These are phyloP conservation scores for Pogonophryne albipinna DNA, from an alignment of 2,797 vertebrate species.

Conservation along the genomic window DNA sequence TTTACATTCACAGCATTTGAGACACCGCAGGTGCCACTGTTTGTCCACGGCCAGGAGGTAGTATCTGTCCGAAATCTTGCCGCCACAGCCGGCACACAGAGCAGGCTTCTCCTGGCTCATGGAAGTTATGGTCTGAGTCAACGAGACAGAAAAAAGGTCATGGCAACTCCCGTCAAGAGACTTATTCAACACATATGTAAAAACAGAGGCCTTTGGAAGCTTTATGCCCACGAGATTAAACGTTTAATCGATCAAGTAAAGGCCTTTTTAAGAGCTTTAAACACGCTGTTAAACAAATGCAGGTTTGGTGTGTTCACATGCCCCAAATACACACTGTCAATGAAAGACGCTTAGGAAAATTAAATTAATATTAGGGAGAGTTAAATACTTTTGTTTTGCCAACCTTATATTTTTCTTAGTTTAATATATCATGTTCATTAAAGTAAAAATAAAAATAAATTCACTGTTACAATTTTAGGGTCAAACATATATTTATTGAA, in stretches of 20 bases:
- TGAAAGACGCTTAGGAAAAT: not conserved
- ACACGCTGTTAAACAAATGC: not conserved
- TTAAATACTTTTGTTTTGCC: not conserved
- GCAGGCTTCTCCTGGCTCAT: constrained; percentile 98
- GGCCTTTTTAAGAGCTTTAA: constrained; percentile 16
- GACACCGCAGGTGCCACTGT: constrained; percentile 98
- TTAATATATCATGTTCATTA: not conserved
- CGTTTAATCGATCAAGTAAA: not conserved
- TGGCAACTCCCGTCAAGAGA: not conserved
- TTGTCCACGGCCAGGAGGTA: constrained; percentile 99
- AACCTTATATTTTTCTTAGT: not conserved
- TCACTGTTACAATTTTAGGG: not conserved
- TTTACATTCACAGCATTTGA: constrained; percentile 99
- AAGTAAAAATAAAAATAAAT: not conserved
- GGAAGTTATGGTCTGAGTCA: constrained; percentile 92
- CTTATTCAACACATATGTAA: not conserved
- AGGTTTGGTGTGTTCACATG: constrained; percentile 5
- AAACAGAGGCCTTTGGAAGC: not conserved
- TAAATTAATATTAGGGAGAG: not conserved
- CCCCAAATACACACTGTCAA: not conserved
- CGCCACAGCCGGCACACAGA: constrained; percentile 96
- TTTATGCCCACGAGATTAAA: not conserved
- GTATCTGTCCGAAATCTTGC: constrained; percentile 98
- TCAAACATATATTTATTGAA: not conserved
- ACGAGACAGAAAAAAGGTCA: constrained; percentile 28